Evolutionary conservation across 2,888 invertebrate genomes (phyloP).

Genomic region (Pantelozetes paolii): DNA sequence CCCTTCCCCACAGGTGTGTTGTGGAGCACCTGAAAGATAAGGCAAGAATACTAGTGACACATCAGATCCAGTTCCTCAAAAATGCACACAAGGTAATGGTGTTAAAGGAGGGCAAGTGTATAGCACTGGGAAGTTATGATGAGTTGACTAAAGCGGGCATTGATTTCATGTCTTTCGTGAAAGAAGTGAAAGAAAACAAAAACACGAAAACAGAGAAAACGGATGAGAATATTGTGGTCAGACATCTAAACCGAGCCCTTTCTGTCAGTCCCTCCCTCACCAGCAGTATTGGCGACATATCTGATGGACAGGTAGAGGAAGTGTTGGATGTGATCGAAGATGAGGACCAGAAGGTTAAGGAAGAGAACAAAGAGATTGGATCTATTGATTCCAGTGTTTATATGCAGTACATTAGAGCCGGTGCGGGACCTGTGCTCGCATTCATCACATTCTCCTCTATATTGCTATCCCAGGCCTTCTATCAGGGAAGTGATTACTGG

Average conservation of each 20-base stretch:
- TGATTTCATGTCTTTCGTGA: conserved; percentile 45
- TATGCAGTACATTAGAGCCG: conserved; percentile 53
- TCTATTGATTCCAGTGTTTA: conserved; percentile 51
- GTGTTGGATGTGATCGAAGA: neutral
- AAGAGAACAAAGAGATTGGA: conserved; percentile 46
- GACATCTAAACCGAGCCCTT: conserved; percentile 33
- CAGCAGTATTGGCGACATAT: conserved; percentile 23
- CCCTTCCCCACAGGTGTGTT: conserved; percentile 50
- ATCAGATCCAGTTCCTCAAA: conserved; percentile 57
- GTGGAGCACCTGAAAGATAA: conserved; percentile 53
- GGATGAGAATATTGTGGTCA: too few relatives aligned
- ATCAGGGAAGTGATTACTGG: conserved; percentile 47
- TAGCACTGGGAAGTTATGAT: conserved; percentile 46
- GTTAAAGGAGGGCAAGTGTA: conserved; percentile 50
- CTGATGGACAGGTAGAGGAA: neutral
- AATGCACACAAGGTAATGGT: conserved; percentile 54
- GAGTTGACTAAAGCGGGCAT: conserved; percentile 45
- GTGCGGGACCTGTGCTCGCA: conserved; percentile 52
- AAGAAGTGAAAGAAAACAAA: conserved; percentile 29
- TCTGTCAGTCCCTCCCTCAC: neutral
- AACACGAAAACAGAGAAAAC: conserved; percentile 42
- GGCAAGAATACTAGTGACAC: conserved; percentile 56
- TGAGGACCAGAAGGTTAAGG: conserved; percentile 29
- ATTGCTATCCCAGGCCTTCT: conserved; percentile 51
- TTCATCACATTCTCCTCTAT: conserved; percentile 50